These are phyloP conservation scores for Leucoma salicis DNA, from an alignment of 2,888 invertebrate species.

Conservation along the genomic window DNA sequence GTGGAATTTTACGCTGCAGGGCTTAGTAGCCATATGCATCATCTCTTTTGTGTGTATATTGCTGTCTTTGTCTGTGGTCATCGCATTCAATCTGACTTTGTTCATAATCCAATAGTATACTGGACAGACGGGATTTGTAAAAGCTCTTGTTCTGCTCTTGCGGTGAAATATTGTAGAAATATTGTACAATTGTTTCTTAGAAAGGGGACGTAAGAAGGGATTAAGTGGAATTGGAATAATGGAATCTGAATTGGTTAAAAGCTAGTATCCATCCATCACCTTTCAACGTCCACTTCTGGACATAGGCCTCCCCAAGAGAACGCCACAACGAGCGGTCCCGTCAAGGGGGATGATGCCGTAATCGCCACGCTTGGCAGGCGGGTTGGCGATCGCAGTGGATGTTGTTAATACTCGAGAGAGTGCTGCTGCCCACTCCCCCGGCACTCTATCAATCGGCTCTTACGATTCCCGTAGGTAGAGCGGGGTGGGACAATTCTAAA, in stretches of 20 bases:
- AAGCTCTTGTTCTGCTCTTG: constrained; percentile 38
- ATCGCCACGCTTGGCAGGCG: too few relatives aligned
- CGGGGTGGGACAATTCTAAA: too few relatives aligned
- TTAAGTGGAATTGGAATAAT: constrained; percentile 54
- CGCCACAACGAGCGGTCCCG: too few relatives aligned
- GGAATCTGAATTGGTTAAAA: constrained; percentile 41
- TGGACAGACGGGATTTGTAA: constrained; percentile 63
- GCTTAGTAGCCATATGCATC: constrained; percentile 55
- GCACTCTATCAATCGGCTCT: too few relatives aligned
- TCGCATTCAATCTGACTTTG: constrained; percentile 62
- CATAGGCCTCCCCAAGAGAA: too few relatives aligned
- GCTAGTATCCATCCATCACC: too few relatives aligned
- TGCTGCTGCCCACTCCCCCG: too few relatives aligned
- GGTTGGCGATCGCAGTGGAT: too few relatives aligned
- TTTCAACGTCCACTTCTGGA: too few relatives aligned
- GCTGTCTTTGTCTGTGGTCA: constrained; percentile 47
- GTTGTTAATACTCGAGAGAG: too few relatives aligned
- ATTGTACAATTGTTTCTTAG: constrained; percentile 52
- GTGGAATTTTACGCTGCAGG: constrained; percentile 70
- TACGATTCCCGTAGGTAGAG: too few relatives aligned
- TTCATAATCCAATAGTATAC: constrained; percentile 66
- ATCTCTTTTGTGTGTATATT: constrained; percentile 33
- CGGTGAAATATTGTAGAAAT: constrained; percentile 54
- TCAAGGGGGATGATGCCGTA: too few relatives aligned
- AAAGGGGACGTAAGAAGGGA: constrained; percentile 32